A percentile compares a stretch with the other conserved stretches of the same genome.
phyloP scores from a whole-genome alignment of 2,888 invertebrate genomes.

The Diogma glabrata region DNA sequence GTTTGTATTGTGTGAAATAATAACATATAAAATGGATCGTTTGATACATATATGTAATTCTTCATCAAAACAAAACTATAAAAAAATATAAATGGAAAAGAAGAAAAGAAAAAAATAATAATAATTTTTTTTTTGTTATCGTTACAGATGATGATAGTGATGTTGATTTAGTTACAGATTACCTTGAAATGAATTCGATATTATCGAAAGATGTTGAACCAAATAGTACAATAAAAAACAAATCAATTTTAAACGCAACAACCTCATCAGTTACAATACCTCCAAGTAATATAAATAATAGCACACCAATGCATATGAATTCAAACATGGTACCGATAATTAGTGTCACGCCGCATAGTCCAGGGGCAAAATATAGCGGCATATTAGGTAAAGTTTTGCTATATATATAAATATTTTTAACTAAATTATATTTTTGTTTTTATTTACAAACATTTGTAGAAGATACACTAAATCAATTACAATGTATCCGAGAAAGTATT shows the following conservation, averaged over 20 bases:
- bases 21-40: too few species aligned
- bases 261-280: slow-evolving; percentile 20
- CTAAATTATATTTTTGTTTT: too few species aligned
- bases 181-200: slow-evolving; percentile 22
- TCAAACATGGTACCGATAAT: slow-evolving; percentile 60
- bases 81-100: background rate
- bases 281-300: slow-evolving; percentile 12
- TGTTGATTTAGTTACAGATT: slow-evolving; percentile 36
- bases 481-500: slow-evolving; percentile 36
- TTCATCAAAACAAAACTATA: too few species aligned
- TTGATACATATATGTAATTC: too few species aligned
- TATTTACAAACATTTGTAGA: slow-evolving; percentile 21
- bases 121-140: background rate
- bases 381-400: slow-evolving; percentile 42
- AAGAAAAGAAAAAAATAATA: background rate
- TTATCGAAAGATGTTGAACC: slow-evolving; percentile 9
- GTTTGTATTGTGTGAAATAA: too few species aligned
- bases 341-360: slow-evolving; percentile 80
- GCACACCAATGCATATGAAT: slow-evolving; percentile 9
- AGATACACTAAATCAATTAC: slow-evolving; percentile 35
- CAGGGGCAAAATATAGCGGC: slow-evolving; percentile 59
- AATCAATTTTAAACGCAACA: slow-evolving; percentile 16
- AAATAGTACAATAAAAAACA: slow-evolving; percentile 7
- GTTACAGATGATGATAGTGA: slow-evolving; percentile 31
- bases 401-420: too few species aligned